Evolutionary conservation across 2,113 vertebrate species (phyloP).

Genomic region (Aleadryas rufinucha): DNA sequence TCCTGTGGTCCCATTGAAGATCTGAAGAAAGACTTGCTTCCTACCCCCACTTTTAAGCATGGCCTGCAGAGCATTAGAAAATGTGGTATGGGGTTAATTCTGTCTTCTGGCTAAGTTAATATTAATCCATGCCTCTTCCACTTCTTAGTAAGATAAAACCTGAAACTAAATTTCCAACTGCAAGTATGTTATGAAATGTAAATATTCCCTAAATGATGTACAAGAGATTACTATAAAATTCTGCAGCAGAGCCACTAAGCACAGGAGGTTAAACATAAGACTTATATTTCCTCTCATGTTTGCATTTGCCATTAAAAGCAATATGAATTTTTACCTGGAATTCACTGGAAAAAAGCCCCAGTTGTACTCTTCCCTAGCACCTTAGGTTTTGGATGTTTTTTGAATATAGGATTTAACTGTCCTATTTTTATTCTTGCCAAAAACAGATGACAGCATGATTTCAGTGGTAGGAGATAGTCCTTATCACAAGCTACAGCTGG

Average conservation of each 20-base stretch:
- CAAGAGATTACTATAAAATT: neutral
- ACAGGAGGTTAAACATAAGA: neutral
- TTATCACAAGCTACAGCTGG: neutral
- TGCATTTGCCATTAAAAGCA: neutral
- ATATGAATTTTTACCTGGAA: neutral
- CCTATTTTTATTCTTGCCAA: neutral
- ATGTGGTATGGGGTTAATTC: neutral
- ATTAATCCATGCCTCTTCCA: neutral
- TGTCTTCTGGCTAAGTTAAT: neutral
- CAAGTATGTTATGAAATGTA: neutral
- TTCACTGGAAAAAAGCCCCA: neutral
- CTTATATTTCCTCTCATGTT: neutral
- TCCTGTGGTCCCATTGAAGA: accelerated
- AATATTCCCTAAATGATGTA: neutral
- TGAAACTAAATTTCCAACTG: neutral
- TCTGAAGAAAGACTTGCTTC: neutral
- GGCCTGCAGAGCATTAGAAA: neutral
- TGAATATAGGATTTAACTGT: neutral
- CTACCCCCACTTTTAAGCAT: neutral
- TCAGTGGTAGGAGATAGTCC: neutral
- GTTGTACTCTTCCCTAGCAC: neutral
- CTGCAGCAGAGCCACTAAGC: neutral
- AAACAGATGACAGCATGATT: neutral
- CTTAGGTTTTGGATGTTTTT: neutral
- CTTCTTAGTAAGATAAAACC: neutral